phyloP scores from a whole-genome alignment of 2,888 invertebrate genomes.

The Tachystola acroxantha region DNA sequence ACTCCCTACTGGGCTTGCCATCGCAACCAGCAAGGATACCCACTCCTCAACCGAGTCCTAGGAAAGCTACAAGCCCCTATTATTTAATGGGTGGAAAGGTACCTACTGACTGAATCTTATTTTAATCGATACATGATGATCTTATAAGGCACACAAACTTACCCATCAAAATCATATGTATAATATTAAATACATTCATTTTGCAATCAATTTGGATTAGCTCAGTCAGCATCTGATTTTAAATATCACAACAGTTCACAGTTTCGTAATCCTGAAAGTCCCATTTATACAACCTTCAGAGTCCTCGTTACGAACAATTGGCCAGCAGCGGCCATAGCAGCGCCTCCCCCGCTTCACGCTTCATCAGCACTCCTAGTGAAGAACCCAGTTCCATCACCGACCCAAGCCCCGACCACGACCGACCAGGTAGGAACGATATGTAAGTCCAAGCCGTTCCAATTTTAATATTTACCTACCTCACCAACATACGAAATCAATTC shows the following conservation, averaged over 20 bases:
- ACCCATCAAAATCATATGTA: no score
- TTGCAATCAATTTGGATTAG: no score
- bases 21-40: constrained; percentile 84
- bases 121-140: not conserved
- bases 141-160: no score
- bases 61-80: constrained; percentile 67
- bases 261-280: no score
- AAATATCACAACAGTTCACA: no score
- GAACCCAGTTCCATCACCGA: constrained; percentile 61
- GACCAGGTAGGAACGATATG: constrained; percentile 78
- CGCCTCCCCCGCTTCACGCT: constrained; percentile 59
- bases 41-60: constrained; percentile 80
- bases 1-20: constrained; percentile 93
- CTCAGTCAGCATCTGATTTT: no score
- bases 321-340: constrained; percentile 71
- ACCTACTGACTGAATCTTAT: constrained; percentile 14
- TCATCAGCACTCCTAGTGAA: constrained; percentile 62
- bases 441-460: constrained; percentile 76
- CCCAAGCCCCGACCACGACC: constrained; percentile 62
- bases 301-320: constrained; percentile 71
- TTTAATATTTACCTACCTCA: constrained; percentile 28
- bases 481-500: not conserved
- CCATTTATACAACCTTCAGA: constrained; percentile 33
- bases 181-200: no score
- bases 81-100: constrained; percentile 72